These are phyloP conservation scores for Bos indicus DNA, from an alignment of 2,113 vertebrate species.

Conservation along the genomic window DNA sequence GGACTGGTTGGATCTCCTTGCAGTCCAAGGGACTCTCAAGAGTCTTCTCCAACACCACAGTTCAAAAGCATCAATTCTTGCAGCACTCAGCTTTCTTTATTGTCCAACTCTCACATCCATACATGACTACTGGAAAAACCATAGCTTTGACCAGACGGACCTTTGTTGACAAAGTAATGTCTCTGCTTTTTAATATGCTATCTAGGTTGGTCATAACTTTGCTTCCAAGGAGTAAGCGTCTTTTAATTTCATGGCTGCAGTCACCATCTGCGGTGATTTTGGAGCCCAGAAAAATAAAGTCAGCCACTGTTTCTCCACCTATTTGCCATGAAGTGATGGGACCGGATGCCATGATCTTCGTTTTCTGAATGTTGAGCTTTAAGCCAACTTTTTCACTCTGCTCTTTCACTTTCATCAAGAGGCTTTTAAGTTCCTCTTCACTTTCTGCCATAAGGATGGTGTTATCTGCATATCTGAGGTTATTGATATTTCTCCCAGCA, in stretches of 20 bases:
- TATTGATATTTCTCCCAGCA: neutral
- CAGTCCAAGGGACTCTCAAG: neutral
- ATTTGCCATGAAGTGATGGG: neutral
- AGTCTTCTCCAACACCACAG: neutral
- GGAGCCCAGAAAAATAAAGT: no score
- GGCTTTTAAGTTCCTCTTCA: neutral
- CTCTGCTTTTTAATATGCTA: neutral
- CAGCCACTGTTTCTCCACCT: neutral
- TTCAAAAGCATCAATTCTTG: neutral
- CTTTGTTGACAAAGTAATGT: neutral
- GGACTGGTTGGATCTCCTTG: neutral
- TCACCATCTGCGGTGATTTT: no score
- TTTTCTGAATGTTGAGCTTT: neutral
- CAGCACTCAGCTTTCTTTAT: neutral
- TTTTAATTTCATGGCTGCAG: no score
- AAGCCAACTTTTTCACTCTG: neutral
- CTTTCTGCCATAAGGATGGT: neutral
- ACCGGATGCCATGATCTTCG: neutral
- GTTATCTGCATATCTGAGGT: neutral
- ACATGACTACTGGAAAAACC: neutral
- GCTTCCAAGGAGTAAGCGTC: no score
- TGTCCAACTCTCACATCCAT: neutral
- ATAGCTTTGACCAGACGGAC: neutral
- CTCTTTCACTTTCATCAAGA: neutral
- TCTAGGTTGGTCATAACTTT: neutral